Base-by-base conservation (phyloP, 2,797 vertebrate species). In the Microhierax caerulescens region DNA sequence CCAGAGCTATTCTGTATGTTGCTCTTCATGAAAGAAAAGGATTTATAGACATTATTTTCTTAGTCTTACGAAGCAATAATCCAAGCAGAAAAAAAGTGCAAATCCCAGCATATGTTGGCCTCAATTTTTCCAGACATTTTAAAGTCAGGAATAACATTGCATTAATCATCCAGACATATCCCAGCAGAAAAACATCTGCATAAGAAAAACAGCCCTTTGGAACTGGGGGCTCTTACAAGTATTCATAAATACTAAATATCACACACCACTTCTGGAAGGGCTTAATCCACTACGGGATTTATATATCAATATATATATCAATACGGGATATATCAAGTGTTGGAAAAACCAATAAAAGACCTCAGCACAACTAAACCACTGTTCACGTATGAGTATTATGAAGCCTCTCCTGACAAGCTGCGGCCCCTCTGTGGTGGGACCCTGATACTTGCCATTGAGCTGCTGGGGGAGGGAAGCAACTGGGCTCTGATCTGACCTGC, bases 21-120 rank as follows among this genome's bases (percentile, higher is more conserved):
- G 32, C 68, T 81, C 28, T 70, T 20, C 24, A 19, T 5, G 24
- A 81, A 90, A 86, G 10, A 77, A 69, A 78, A 53, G 79, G 88
- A 86, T 88, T 93, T 94, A 47, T 4, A 70, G 73, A 34, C 23
- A 59, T 50, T 92, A 83, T 65, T 93, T 88, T 88, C 96, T 67
- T 51, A 90, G 88, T 43, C 57, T 61, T 50, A 51, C 7, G 25
- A 86, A 92, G 56, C 79, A 90, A 48, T 67, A 90, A 94, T 77
- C 80, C 88, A 83, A 18, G 7, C 27, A 74, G 57, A 36, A 32
- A 67, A 70, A 79, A 64, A 50, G 37, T 32, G 24, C 37, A 96
- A 95, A 93, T 91, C 83, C 80, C 73, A 80, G 65, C 43, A 1
- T 47, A 70, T 11, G 73, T 7, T 90, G 64, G 64, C 85, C 90